Evolutionary conservation across 2,113 vertebrate genomes (phyloP).

Genomic region (Dunckerocampus dactyliophorus): DNA sequence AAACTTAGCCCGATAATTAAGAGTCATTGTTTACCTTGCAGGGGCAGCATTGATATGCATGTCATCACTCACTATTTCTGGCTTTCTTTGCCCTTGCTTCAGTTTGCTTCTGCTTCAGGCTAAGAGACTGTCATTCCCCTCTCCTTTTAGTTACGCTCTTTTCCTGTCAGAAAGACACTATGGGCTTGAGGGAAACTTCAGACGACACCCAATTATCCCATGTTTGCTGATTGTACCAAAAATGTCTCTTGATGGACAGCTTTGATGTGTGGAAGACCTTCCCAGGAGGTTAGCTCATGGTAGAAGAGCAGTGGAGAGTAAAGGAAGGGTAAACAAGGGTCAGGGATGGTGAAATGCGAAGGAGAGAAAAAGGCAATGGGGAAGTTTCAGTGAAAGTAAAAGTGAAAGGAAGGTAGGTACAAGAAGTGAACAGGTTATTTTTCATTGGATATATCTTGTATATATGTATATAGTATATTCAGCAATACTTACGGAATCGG

Average conservation of each 20-base stretch:
- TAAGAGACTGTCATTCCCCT: slow-evolving; percentile 40
- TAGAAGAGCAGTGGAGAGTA: not conserved
- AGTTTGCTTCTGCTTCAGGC: slow-evolving; percentile 35
- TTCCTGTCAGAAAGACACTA: slow-evolving; percentile 39
- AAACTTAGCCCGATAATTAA: slow-evolving; percentile 88
- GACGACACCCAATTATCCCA: slow-evolving; percentile 50
- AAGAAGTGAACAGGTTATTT: not conserved
- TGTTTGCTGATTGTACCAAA: slow-evolving; percentile 52
- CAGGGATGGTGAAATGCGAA: slow-evolving; percentile 7
- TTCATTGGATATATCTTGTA: too few relatives aligned
- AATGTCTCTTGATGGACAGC: slow-evolving; percentile 23
- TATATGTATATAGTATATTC: too few relatives aligned
- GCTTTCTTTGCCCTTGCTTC: slow-evolving; percentile 57
- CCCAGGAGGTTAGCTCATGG: slow-evolving; percentile 29
- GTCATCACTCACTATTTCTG: slow-evolving; percentile 52
- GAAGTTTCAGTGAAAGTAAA: not conserved
- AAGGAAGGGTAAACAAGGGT: slow-evolving; percentile 27
- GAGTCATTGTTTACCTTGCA: slow-evolving; percentile 89
- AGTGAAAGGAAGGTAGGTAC: not conserved
- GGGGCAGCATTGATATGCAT: slow-evolving; percentile 80
- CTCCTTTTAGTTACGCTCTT: slow-evolving; percentile 47
- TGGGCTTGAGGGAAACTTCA: slow-evolving; percentile 38
- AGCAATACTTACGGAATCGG: too few relatives aligned
- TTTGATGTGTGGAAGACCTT: slow-evolving; percentile 53
- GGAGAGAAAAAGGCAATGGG: not conserved